phyloP scores from a whole-genome alignment of 2,113 vertebrate species.

The Plotosus lineatus region DNA sequence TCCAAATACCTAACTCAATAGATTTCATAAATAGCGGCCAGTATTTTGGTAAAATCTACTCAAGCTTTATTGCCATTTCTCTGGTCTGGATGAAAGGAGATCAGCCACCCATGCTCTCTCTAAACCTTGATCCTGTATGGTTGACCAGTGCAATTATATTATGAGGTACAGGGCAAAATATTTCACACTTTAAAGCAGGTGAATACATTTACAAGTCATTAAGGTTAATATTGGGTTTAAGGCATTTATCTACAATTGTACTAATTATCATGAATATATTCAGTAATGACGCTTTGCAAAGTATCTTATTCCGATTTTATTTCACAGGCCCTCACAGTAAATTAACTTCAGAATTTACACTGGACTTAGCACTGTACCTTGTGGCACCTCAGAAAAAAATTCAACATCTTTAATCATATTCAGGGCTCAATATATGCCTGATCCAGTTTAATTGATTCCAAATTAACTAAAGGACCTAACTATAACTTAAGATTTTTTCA shows the following conservation, averaged over 20 bases:
- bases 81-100: too few species aligned
- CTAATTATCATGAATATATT: background rate
- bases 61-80: too few species aligned
- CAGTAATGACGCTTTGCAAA: background rate
- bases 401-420: background rate
- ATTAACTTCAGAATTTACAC: background rate
- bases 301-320: background rate
- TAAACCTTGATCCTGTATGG: too few species aligned
- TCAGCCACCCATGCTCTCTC: too few species aligned
- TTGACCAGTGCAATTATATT: background rate
- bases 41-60: too few species aligned
- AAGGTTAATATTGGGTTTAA: background rate
- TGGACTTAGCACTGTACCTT: background rate
- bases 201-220: background rate
- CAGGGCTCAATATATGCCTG: background rate
- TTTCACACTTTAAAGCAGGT: background rate
- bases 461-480: background rate
- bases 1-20: too few species aligned
- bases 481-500: background rate
- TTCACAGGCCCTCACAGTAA: background rate
- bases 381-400: background rate
- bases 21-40: too few species aligned
- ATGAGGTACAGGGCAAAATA: background rate
- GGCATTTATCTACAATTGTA: background rate
- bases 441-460: background rate